These are phyloP conservation scores for Phania funesta DNA, from an alignment of 2,888 invertebrate species.

Conservation along the genomic window DNA sequence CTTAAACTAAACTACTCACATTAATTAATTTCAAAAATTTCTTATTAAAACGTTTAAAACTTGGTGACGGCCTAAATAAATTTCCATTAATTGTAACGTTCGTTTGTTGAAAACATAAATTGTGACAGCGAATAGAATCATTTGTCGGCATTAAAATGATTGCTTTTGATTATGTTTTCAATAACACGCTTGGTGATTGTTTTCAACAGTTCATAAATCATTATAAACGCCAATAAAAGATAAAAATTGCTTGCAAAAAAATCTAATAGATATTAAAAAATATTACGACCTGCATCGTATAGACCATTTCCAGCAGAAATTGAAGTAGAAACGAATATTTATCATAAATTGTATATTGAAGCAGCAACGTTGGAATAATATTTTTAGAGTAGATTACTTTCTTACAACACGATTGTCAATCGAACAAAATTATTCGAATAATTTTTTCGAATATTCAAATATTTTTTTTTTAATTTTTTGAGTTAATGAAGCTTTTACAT, in stretches of 20 bases:
- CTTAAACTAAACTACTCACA: no score
- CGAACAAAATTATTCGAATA: no score
- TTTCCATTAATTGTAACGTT: neutral
- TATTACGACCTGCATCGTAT: neutral
- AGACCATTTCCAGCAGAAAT: neutral
- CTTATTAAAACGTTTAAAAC: no score
- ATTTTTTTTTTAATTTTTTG: no score
- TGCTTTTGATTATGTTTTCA: conserved; percentile 44
- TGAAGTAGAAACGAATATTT: neutral
- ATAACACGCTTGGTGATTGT: conserved; percentile 37
- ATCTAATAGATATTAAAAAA: neutral
- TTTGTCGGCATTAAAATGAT: conserved; percentile 43
- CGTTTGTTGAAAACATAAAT: conserved; percentile 10
- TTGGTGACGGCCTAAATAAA: no score
- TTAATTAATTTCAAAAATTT: no score
- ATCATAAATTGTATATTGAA: no score
- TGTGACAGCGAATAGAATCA: conserved; percentile 13
- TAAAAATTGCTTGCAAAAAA: neutral
- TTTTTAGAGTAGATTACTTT: no score
- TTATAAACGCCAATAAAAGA: conserved; percentile 15
- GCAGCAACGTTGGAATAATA: no score
- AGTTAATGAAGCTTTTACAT: no score
- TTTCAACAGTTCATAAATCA: conserved; percentile 59
- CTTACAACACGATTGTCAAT: no score
- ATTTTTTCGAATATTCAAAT: no score